A percentile compares a stretch with the other conserved stretches of the same genome.
Conservation (phyloP, 53 echinoderm and acorn worm species). For the Paracentrotus lividus region DNA sequence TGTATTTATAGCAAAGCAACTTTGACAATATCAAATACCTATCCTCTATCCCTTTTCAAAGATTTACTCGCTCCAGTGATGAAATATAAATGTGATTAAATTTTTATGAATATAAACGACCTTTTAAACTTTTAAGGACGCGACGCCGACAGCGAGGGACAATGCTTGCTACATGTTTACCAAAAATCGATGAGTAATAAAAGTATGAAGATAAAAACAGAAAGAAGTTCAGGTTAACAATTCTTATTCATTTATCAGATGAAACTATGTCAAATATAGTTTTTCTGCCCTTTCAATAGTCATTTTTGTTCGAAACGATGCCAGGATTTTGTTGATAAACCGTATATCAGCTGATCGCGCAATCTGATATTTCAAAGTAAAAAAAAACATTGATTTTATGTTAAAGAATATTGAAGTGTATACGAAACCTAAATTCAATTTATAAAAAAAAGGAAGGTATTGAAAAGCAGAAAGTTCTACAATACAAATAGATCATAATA, state of each 20-base stretch:
- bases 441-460: too few relatives aligned
- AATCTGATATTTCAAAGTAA: background rate
- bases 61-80: background rate
- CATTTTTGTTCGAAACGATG: background rate
- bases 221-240: background rate
- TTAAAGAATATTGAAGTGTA: too few relatives aligned
- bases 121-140: slow-evolving; percentile 36
- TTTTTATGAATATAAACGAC: slow-evolving; percentile 12
- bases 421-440: too few relatives aligned
- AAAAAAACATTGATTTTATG: too few relatives aligned
- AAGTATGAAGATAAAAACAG: background rate
- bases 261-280: background rate
- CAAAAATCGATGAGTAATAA: background rate
- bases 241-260: background rate
- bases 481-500: too few relatives aligned
- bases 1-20: background rate
- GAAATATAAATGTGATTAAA: slow-evolving; percentile 20
- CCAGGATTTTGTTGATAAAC: background rate
- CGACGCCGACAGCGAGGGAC: background rate
- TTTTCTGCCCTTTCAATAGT: background rate
- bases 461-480: too few relatives aligned
- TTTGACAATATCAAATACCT: background rate
- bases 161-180: slow-evolving; percentile 24
- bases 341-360: background rate
- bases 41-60: background rate